phyloP scores from a whole-genome alignment of 2,888 invertebrate genomes.

The Platerodrilus igneus region DNA sequence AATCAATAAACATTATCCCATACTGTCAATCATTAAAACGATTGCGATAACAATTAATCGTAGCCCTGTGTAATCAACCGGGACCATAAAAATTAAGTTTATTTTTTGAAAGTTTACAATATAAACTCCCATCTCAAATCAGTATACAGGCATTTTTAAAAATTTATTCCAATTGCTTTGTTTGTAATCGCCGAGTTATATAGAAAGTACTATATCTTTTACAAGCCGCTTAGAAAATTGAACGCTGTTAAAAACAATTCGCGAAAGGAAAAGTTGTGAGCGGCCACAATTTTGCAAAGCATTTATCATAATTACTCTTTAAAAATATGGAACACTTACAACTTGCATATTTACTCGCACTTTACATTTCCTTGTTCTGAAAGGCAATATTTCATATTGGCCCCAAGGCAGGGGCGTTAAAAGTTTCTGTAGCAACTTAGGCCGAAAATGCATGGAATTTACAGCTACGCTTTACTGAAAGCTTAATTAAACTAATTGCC shows the following conservation, averaged over 20 bases:
- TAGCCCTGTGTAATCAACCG: too few relatives aligned
- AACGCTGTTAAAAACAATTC: conserved; percentile 16
- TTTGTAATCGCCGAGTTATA: too few relatives aligned
- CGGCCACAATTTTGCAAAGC: conserved; percentile 23
- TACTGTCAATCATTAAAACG: too few relatives aligned
- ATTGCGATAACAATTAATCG: too few relatives aligned
- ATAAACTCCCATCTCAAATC: too few relatives aligned
- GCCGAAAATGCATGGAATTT: conserved; percentile 28
- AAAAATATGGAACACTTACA: conserved; percentile 26
- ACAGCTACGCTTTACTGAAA: conserved; percentile 28
- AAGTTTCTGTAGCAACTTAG: conserved; percentile 27
- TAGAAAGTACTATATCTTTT: too few relatives aligned
- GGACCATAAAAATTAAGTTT: too few relatives aligned
- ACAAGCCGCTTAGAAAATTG: conserved; percentile 10
- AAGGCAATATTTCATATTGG: conserved; percentile 32
- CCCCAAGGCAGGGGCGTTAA: conserved; percentile 28
- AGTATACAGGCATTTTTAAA: too few relatives aligned
- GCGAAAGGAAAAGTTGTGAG: conserved; percentile 25
- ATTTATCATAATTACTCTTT: conserved; percentile 25
- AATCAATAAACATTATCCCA: too few relatives aligned
- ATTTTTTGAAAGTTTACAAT: too few relatives aligned
- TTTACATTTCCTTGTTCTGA: conserved; percentile 26
- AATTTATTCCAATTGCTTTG: too few relatives aligned
- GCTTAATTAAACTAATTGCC: conserved; percentile 35
- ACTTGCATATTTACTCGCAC: conserved; percentile 28